These are phyloP conservation scores for Brienomyrus longianalis DNA, from an alignment of 2,113 vertebrate species.

Conservation along the genomic window DNA sequence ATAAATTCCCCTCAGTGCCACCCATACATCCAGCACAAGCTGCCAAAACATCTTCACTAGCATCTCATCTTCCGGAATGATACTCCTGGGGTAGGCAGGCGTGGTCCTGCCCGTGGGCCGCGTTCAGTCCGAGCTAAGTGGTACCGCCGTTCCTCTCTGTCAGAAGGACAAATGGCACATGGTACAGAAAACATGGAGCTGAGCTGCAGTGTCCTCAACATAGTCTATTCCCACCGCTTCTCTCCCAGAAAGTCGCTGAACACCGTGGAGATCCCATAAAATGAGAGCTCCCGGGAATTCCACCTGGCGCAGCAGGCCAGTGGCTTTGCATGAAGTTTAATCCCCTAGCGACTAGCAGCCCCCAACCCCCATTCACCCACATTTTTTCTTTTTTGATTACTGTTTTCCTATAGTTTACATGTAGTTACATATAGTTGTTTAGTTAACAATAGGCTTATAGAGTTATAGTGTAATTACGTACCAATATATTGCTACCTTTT, in stretches of 20 bases:
- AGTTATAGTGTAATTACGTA: not conserved
- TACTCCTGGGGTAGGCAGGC: slow-evolving; percentile 41
- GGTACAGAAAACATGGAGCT: slow-evolving; percentile 50
- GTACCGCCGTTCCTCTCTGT: slow-evolving; percentile 50
- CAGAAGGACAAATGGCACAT: slow-evolving; percentile 62
- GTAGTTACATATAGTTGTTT: too few species aligned
- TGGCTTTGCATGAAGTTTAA: not conserved
- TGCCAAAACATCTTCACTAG: slow-evolving; percentile 48
- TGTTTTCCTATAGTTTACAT: not conserved
- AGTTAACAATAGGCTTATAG: not conserved
- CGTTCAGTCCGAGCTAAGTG: slow-evolving; percentile 64
- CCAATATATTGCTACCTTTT: not conserved
- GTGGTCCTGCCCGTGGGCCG: slow-evolving; percentile 51
- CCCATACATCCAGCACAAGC: slow-evolving; percentile 1
- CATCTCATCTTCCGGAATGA: slow-evolving; percentile 45
- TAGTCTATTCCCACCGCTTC: not conserved
- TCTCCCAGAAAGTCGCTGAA: not conserved
- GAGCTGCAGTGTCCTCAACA: not conserved
- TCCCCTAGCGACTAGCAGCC: not conserved
- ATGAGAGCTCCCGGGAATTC: not conserved
- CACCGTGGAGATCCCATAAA: not conserved
- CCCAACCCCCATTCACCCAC: not conserved
- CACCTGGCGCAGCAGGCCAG: not conserved
- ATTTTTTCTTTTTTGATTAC: not conserved
- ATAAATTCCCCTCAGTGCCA: slow-evolving; percentile 50